Evolutionary conservation across 2,113 vertebrate genomes (phyloP).

Genomic region (Centropus bengalensis): DNA sequence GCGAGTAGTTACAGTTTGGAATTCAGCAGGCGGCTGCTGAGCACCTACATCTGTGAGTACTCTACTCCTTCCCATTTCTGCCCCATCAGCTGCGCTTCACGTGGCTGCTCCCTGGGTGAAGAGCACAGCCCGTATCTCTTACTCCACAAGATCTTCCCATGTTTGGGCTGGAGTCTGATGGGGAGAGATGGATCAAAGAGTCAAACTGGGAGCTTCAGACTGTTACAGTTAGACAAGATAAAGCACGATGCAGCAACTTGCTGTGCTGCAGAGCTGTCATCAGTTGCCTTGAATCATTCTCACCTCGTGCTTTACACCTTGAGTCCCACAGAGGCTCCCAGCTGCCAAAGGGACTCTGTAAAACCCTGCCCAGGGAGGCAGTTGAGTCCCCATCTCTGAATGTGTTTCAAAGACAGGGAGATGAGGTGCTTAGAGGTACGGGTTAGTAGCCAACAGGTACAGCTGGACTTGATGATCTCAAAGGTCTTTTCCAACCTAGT

Average conservation of each 20-base stretch:
- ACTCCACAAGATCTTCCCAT: not conserved
- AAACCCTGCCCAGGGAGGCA: not conserved
- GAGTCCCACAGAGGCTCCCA: not conserved
- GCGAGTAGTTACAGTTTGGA: slow-evolving; percentile 92
- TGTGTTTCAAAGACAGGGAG: too few relatives aligned
- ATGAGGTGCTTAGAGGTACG: too few relatives aligned
- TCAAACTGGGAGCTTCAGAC: not conserved
- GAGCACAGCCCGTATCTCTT: not conserved
- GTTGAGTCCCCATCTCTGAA: too few relatives aligned
- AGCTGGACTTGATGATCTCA: too few relatives aligned
- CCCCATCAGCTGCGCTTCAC: rapidly evolving
- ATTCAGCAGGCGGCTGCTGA: slow-evolving; percentile 92
- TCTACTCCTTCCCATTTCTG: not conserved
- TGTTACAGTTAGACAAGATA: not conserved
- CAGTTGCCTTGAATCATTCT: not conserved
- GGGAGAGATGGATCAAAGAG: not conserved
- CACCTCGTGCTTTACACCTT: not conserved
- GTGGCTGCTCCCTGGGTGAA: not conserved
- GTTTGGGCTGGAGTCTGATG: not conserved
- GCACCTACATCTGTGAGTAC: slow-evolving; percentile 94
- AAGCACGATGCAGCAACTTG: not conserved
- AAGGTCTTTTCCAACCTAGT: too few relatives aligned
- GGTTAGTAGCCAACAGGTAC: too few relatives aligned
- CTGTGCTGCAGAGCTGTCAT: not conserved
- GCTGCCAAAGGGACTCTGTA: not conserved